Base-by-base conservation (phyloP, 2,888 invertebrate species). In the Drosophila nr. perissopoda region DNA sequence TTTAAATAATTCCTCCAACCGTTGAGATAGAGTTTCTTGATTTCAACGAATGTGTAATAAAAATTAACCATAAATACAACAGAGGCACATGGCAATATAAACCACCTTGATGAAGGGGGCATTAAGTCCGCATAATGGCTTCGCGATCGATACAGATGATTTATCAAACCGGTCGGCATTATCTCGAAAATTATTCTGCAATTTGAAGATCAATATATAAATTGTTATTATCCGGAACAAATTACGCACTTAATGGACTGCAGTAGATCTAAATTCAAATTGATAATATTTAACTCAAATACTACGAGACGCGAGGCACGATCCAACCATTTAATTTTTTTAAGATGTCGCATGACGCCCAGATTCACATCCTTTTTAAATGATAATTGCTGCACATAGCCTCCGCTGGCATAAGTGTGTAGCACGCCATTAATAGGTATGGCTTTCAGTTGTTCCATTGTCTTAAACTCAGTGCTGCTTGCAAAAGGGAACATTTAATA, bases 251-350 rank as follows among this genome's bases (percentile, higher is more conserved):
- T 95, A 40, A 94, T 92, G 51, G 95, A 93, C 83, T 95, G 95
- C 92, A 96, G 95, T 33, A 96, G 91, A 91, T 96, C 95, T 61
- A 95, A 93, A 91, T 97, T 96, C 0, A 95, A 94, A 91, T 97
- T 96, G 91, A 95, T 96, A 49, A 96, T 93, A 3, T 95, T 94
- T 84, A 96, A 96, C 90, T 97, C 96, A 1, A 96, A 87, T 76
- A 96, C 94, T n/a, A 96, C 92, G 0, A 94, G 94, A 78, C 97
- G 92, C 0, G 96, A 96, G 3, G 95, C 95, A 52, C 95, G 92
- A 58, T 94, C 94, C 56, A 97, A 94, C 96, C 96, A 97, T 5
- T 94, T 90, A 56, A 94, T 93, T 0, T 94, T 80, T 82, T 94
- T 94, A 42, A 96, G 91, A 16, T 93, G 85, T 8, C 91, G 66